Evolutionary conservation across 2,888 invertebrate species (phyloP).

Genomic region (Athetis lepigone): DNA sequence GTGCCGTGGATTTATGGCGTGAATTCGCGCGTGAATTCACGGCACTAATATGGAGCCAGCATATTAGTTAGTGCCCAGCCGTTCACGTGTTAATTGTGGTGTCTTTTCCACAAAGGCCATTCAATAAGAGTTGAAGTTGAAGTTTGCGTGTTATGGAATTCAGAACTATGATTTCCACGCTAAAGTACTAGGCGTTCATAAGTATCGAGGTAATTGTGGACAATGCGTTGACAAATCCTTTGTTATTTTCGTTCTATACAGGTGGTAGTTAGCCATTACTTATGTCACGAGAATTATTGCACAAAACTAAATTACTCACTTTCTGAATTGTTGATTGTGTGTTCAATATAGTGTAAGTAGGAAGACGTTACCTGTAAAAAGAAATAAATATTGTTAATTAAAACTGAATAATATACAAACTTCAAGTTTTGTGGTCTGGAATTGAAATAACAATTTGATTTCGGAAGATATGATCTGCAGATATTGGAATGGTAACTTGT

Average conservation of each 20-base stretch:
- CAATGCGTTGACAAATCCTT: not conserved
- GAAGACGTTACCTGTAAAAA: constrained; percentile 35
- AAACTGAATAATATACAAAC: not conserved
- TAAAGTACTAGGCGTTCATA: constrained; percentile 5
- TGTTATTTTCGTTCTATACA: not conserved
- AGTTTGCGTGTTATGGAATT: not conserved
- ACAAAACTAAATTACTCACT: not conserved
- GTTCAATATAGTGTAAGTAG: not conserved
- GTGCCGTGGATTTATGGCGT: too few relatives aligned
- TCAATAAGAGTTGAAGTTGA: too few relatives aligned
- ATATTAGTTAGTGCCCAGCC: too few relatives aligned
- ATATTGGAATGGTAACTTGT: too few relatives aligned
- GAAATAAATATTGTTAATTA: not conserved
- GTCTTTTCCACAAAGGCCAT: too few relatives aligned
- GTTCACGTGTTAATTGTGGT: too few relatives aligned
- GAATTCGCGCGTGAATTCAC: too few relatives aligned
- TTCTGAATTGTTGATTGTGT: not conserved
- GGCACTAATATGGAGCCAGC: too few relatives aligned
- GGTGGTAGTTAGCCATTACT: not conserved
- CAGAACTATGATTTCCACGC: not conserved
- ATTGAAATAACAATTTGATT: too few relatives aligned
- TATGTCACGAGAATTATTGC: too few relatives aligned
- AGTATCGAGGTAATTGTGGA: not conserved
- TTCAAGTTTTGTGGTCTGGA: too few relatives aligned
- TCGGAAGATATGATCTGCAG: too few relatives aligned